Conservation (phyloP, 2,797 vertebrate genomes). For the Natrix natrix region DNA sequence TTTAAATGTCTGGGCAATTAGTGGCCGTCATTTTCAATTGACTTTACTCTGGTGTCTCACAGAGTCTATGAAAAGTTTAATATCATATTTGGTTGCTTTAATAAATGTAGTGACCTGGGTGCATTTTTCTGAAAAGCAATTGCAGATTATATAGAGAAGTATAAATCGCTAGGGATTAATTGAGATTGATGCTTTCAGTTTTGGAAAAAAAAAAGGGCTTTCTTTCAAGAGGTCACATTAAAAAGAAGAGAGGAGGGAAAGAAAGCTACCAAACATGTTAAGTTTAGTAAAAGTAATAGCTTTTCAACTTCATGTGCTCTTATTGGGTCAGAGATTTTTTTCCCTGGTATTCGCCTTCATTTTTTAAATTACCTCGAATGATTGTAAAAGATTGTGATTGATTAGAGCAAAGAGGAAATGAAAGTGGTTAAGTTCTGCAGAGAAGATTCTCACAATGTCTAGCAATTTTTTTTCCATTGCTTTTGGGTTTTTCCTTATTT, state of each 20-base stretch:
- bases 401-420: neutral
- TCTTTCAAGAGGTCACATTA: constrained; percentile 44
- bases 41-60: constrained; percentile 39
- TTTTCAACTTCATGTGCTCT: neutral
- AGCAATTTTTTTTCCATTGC: fast-evolving
- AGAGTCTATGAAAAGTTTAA: constrained; percentile 50
- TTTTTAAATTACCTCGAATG: neutral
- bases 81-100: constrained; percentile 53
- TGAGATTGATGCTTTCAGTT: constrained; percentile 16
- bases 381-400: neutral
- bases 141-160: constrained; percentile 47
- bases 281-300: constrained; percentile 25
- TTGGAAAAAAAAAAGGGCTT: constrained; percentile 28
- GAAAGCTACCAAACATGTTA: constrained; percentile 31
- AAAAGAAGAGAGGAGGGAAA: neutral
- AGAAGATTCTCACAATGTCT: neutral
- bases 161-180: constrained; percentile 48
- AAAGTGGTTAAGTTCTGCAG: neutral
- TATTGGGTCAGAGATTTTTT: constrained; percentile 1
- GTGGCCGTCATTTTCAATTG: constrained; percentile 52
- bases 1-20: constrained; percentile 38
- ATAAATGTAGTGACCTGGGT: constrained; percentile 33
- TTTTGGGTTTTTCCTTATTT: neutral
- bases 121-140: constrained; percentile 47
- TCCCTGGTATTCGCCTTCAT: neutral